Conservation (phyloP, 2,797 vertebrate genomes). For the Capromys pilorides region DNA sequence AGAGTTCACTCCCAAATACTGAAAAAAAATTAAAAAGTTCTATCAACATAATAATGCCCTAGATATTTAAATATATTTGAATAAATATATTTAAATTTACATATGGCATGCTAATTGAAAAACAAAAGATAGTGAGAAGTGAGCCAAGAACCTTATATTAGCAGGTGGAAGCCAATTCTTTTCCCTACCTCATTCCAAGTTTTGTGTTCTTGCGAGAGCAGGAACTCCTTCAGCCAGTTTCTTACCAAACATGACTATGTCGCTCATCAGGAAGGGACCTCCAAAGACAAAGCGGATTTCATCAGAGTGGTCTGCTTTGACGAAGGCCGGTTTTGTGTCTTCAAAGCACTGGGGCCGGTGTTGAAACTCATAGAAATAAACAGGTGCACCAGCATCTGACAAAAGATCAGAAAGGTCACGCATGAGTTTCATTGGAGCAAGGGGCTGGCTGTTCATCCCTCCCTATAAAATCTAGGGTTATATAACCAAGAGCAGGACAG, state of each 20-base stretch:
- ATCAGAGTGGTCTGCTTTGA: conserved; percentile 91
- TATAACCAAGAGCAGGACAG: not conserved
- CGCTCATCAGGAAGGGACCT: conserved; percentile 71
- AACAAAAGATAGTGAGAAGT: not conserved
- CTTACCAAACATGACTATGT: conserved; percentile 75
- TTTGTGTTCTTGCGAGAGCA: not conserved
- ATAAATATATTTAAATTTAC: not conserved
- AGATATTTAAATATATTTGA: not conserved
- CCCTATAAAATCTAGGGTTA: not conserved
- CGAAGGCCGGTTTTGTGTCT: conserved; percentile 87
- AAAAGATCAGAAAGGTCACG: not conserved
- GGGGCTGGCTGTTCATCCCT: not conserved
- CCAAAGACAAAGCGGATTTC: conserved; percentile 92
- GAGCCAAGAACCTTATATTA: not conserved
- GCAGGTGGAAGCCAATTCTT: not conserved
- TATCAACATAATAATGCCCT: not conserved
- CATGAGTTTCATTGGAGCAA: too few relatives aligned
- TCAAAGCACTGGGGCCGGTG: conserved; percentile 82
- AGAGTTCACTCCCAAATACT: too few relatives aligned
- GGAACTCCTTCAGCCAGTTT: not conserved
- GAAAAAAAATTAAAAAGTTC: not conserved
- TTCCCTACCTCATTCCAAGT: not conserved
- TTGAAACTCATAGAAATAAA: conserved; percentile 93
- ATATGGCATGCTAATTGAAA: not conserved
- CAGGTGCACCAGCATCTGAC: conserved; percentile 88